Evolutionary conservation across 1,140 invertebrate genomes (phyloP), one percentile per base, ranked within the genome.

Genomic region (Tenebrio molitor): DNA sequence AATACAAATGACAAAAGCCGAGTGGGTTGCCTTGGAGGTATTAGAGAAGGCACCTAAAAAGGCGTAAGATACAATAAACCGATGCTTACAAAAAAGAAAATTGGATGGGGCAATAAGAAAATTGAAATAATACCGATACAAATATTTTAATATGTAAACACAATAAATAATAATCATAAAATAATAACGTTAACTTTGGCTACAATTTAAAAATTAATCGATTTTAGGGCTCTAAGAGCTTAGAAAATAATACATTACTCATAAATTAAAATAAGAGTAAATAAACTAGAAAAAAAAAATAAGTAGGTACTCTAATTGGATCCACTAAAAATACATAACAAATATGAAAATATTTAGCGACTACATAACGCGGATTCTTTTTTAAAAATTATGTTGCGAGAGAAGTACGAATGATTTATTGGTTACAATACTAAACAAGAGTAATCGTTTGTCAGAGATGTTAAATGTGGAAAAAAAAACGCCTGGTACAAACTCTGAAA

Each of bases 11-110:
- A 74, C 42, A 71, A 75, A 72, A 75, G 39, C 70, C 44, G 74
- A 76, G 70, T 73, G 46, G 41, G 15, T 63, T 70, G 64, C 25
- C 63, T 70, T 71, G 33, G 71, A 70, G 64, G 29, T 67, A 73
- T 69, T 29, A 75, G 75, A 73, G 65, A 79, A 79, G 78, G 78
- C 78, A 79, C 78, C 77, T 79, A 79, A 74, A 74, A 78, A 76
- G 77, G 75, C 69, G 67, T 75, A 73, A 66, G 73, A 63, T 68
- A 63, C 44, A 66, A 72, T 74, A 69, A 69, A 39, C 15, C n/a
- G n/a, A n/a, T n/a, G 17, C 64, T 29, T 4, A 62, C 50, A 73
- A 58, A 29, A 23, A 73, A 68, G 12, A 63, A 64, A 66, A 46
- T 64, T 41, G 29, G 63, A 67, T 58, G 62, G 29, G 66, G 41